Conservation (phyloP, 2,888 invertebrate genomes). For the Andrena praecox region DNA sequence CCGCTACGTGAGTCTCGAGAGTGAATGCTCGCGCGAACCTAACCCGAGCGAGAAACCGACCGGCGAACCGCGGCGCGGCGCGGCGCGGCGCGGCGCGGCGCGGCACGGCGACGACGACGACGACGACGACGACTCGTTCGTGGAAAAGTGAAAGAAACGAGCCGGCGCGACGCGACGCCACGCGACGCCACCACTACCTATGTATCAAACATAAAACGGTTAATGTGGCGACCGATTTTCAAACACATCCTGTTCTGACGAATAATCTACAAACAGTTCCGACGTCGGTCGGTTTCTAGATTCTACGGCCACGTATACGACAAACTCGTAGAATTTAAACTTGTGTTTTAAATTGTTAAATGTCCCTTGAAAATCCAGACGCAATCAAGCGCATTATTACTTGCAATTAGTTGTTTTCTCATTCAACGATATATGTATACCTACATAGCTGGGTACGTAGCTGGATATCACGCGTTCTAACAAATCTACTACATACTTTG, state of each 20-base stretch:
- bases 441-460: no score
- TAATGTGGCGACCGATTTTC: background rate
- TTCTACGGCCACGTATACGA: no score
- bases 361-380: no score
- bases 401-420: no score
- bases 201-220: background rate
- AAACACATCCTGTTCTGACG: background rate
- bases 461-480: no score
- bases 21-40: slow-evolving; percentile 74
- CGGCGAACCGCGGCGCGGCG: background rate
- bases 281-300: no score
- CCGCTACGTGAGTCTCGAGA: slow-evolving; percentile 77
- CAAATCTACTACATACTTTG: no score
- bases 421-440: no score
- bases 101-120: no score
- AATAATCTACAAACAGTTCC: background rate
- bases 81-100: background rate
- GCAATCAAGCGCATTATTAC: no score
- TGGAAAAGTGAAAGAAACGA: slow-evolving; percentile 30
- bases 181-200: background rate
- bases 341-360: no score
- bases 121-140: background rate
- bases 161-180: background rate
- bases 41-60: slow-evolving; percentile 7
- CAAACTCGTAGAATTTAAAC: no score